A percentile compares a stretch with the other conserved stretches of the same genome.
Evolutionary conservation across 2,113 vertebrate species (phyloP).

Genomic region (Coturnix japonica): DNA sequence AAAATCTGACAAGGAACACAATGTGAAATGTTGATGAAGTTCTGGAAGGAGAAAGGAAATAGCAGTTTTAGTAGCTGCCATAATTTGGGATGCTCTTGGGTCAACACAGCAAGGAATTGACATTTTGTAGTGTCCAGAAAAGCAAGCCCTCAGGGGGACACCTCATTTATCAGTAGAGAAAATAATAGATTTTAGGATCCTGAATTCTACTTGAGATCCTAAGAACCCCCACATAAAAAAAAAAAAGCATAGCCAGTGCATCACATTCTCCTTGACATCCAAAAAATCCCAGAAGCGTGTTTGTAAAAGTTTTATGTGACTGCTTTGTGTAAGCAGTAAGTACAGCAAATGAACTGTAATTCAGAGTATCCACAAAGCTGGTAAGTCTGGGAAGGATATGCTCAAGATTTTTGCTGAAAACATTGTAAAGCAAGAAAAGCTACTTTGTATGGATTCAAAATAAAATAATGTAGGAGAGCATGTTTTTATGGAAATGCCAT

Average conservation of each 20-base stretch:
- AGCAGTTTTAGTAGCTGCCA: background rate
- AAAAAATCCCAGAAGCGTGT: background rate
- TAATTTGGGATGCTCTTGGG: background rate
- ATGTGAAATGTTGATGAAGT: background rate
- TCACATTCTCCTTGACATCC: background rate
- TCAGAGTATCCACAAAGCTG: background rate
- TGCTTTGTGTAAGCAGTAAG: background rate
- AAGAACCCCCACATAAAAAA: background rate
- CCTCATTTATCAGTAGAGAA: background rate
- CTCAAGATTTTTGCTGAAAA: background rate
- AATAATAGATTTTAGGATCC: background rate
- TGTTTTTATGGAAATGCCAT: slow-evolving; percentile 45
- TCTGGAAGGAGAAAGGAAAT: background rate
- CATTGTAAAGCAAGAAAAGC: background rate
- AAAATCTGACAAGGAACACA: background rate
- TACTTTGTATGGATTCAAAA: slow-evolving; percentile 15
- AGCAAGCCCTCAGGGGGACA: background rate
- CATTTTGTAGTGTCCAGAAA: background rate
- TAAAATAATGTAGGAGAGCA: slow-evolving; percentile 15
- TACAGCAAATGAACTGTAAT: background rate
- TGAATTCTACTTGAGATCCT: background rate
- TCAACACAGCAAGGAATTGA: rapidly evolving
- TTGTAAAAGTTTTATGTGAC: background rate
- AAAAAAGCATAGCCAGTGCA: background rate
- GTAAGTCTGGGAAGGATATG: background rate